Evolutionary conservation across 2,888 invertebrate species (phyloP), one percentile per base, ranked within the genome.

Genomic region (Papilio elwesi): DNA sequence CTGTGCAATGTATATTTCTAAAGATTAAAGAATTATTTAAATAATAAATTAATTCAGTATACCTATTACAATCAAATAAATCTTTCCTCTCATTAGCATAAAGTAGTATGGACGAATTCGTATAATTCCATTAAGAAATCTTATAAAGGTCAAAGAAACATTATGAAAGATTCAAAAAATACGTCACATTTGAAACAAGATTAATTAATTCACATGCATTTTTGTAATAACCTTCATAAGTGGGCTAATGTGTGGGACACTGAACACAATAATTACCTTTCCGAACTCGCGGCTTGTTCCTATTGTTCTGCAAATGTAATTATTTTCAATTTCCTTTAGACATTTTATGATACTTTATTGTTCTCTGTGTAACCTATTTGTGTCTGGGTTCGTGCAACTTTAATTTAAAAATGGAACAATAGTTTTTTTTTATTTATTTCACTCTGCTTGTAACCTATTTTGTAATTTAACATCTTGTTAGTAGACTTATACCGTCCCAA

Each of bases 171-270:
- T 13, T n/a, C n/a, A 55, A 59, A 57, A 72, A 53, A 36, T 48
- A 16, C 53, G 66, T 11, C 9, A 53, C 15, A n/a, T 63, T 38
- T 73, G 38, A 67, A 72, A 67, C 13, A 68, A 68, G 51, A 71
- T 59, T 49, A 70, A 69, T 66, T 48, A 53, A 36, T 70, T 74
- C 70, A 53, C 67, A 70, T 67, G 62, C 47, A 38, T 74, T 70
- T 74, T 70, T 53, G 52, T 62, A 67, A 67, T 78, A 82, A 82
- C 90, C 90, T 91, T 85, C 81, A 76, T 74, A 77, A 76, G 74
- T 77, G 74, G 77, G 82, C 75, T 89, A 87, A 90, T 86, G 82
- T 86, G 90, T 89, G 89, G 80, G 90, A 90, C 62, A 67, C 55
- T 62, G 47, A 62, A 67, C 53, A 70, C 63, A 74, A 74, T 74